phyloP scores from a whole-genome alignment of 2,888 invertebrate species.

The Yponomeuta malinellus region DNA sequence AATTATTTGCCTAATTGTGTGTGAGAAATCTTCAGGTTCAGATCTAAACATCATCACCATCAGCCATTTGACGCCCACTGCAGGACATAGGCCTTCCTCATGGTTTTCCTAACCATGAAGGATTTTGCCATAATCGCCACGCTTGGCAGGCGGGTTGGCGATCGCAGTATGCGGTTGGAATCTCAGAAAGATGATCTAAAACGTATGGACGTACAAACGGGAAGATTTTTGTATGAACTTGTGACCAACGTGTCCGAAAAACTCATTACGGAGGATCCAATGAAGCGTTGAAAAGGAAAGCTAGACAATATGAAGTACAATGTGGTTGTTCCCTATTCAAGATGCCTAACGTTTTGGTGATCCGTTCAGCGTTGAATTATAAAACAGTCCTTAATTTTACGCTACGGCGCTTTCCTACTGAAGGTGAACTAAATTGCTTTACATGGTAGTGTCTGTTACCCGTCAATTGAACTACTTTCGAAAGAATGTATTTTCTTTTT shows the following conservation, averaged over 20 bases:
- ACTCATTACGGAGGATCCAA: not conserved
- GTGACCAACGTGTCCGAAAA: not conserved
- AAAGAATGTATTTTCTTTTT: not conserved
- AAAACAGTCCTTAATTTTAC: slow-evolving; percentile 18
- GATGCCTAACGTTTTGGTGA: not conserved
- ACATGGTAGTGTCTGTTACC: slow-evolving; percentile 18
- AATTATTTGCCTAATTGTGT: too few species aligned
- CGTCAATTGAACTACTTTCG: not conserved
- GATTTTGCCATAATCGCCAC: too few species aligned
- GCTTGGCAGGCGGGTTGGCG: too few species aligned
- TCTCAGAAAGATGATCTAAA: too few species aligned
- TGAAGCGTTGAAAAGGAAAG: not conserved
- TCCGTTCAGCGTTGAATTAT: slow-evolving; percentile 1
- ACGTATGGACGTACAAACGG: not conserved
- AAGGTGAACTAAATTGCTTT: slow-evolving; percentile 25
- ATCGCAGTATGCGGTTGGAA: too few species aligned
- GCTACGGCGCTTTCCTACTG: slow-evolving; percentile 19
- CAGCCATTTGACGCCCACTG: too few species aligned
- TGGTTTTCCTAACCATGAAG: too few species aligned
- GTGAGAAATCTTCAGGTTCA: too few species aligned
- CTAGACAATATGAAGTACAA: not conserved
- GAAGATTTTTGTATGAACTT: not conserved
- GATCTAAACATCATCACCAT: too few species aligned
- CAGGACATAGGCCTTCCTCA: too few species aligned
- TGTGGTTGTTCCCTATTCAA: not conserved